Percentiles rank a stretch among this genome's conserved stretches.
These are phyloP conservation scores for Junonia oenone DNA, from an alignment of 2,888 invertebrate genomes.

Conservation along the genomic window DNA sequence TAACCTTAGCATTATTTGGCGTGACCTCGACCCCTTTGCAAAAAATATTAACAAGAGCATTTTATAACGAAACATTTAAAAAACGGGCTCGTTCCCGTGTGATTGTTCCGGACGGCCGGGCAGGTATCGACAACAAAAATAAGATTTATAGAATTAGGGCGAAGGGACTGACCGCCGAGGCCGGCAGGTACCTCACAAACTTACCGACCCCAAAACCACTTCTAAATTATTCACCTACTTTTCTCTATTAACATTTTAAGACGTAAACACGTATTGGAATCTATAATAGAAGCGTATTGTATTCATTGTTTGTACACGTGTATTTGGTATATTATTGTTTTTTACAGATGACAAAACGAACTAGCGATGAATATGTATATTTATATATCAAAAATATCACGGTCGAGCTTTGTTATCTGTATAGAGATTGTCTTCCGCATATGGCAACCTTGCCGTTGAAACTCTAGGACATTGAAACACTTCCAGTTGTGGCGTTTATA, in stretches of 20 bases:
- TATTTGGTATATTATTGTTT: background rate
- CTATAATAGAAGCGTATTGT: background rate
- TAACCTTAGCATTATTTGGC: slow-evolving; percentile 11
- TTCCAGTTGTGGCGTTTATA: slow-evolving; percentile 32
- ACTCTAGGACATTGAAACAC: slow-evolving; percentile 42
- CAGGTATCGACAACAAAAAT: slow-evolving; percentile 55
- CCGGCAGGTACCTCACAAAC: slow-evolving; percentile 57
- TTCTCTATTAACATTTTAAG: background rate
- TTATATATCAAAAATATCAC: slow-evolving; percentile 38
- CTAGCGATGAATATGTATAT: slow-evolving; percentile 23
- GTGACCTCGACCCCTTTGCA: slow-evolving; percentile 34
- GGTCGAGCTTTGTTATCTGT: slow-evolving; percentile 51
- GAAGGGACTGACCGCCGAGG: slow-evolving; percentile 52
- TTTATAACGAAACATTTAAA: slow-evolving; percentile 19
- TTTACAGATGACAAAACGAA: slow-evolving; percentile 9
- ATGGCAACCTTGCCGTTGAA: slow-evolving; percentile 54
- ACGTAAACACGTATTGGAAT: background rate
- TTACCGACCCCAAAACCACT: slow-evolving; percentile 49
- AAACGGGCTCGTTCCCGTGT: slow-evolving; percentile 57
- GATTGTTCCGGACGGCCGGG: slow-evolving; percentile 54
- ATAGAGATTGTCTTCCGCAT: slow-evolving; percentile 75
- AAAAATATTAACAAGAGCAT: slow-evolving; percentile 21
- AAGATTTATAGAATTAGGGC: slow-evolving; percentile 50
- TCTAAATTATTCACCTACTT: slow-evolving; percentile 35
- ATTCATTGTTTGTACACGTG: background rate